These are phyloP conservation scores for Acromyrmex heyeri DNA, from an alignment of 1,140 invertebrate genomes.

Conservation along the genomic window DNA sequence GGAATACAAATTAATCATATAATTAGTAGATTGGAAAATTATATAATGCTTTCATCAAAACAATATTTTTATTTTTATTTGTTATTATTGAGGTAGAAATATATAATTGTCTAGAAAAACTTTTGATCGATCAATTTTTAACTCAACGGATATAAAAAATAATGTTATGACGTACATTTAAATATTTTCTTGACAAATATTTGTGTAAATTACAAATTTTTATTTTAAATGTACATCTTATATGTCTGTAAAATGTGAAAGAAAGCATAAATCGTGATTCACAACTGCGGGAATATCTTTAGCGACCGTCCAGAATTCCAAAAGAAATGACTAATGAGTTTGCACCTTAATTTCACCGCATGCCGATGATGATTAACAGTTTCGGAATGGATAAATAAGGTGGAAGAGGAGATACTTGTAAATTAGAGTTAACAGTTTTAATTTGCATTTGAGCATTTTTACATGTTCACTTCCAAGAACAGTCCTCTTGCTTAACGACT, in stretches of 20 bases:
- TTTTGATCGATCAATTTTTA: background rate
- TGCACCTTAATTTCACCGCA: background rate
- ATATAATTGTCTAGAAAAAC: background rate
- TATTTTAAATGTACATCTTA: background rate
- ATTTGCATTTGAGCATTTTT: conserved; percentile 33
- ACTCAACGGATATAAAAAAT: background rate
- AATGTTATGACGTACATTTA: background rate
- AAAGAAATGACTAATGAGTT: conserved; percentile 20
- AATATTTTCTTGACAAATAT: background rate
- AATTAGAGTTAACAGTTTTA: conserved; percentile 4
- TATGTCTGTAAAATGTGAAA: background rate
- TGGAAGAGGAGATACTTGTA: background rate
- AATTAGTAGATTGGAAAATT: background rate
- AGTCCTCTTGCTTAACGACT: conserved; percentile 10
- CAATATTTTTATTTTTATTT: background rate
- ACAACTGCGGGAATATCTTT: conserved; percentile 11
- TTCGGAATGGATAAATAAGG: background rate
- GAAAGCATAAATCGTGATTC: background rate
- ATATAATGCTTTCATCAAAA: background rate
- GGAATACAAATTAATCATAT: conserved; percentile 1
- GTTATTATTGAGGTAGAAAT: background rate
- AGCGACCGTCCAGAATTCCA: background rate
- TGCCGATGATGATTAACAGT: conserved; percentile 17
- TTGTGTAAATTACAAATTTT: background rate
- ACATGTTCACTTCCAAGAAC: conserved; percentile 6